A percentile compares a stretch with the other conserved stretches of the same genome.
Conservation (phyloP, 2,888 invertebrate species). For the Melanargia galathea region DNA sequence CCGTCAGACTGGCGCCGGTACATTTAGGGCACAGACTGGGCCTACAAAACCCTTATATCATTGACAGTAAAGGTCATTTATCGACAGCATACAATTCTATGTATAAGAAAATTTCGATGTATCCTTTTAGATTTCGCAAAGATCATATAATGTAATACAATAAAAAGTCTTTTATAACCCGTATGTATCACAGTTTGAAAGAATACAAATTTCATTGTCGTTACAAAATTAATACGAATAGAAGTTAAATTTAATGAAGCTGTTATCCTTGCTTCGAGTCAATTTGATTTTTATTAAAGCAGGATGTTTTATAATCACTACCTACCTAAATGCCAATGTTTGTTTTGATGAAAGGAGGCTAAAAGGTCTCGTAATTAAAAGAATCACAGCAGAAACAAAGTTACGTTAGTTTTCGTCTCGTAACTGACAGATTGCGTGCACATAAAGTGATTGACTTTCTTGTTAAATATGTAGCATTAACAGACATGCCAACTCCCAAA, state of each 20-base stretch:
- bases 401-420: slow-evolving; percentile 51
- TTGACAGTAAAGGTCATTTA: slow-evolving; percentile 5
- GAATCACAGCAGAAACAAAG: slow-evolving; percentile 53
- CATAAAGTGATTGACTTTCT: slow-evolving; percentile 67
- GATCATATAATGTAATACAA: too few relatives aligned
- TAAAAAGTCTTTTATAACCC: too few relatives aligned
- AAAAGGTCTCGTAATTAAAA: slow-evolving; percentile 55
- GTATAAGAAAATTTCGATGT: too few relatives aligned
- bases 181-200: not conserved
- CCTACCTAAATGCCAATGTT: not conserved
- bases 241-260: slow-evolving; percentile 3
- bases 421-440: slow-evolving; percentile 69
- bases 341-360: slow-evolving; percentile 28
- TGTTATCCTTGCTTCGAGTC: not conserved
- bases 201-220: not conserved
- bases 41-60: not conserved
- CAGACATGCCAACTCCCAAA: not conserved
- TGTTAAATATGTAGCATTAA: slow-evolving; percentile 34
- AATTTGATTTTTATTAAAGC: not conserved
- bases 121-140: not conserved
- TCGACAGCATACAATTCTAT: not conserved
- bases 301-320: not conserved
- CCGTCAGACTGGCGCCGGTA: slow-evolving; percentile 24
- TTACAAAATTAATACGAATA: not conserved
- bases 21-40: not conserved